Percentiles rank a stretch among this genome's conserved stretches.
Evolutionary conservation across 2,888 invertebrate genomes (phyloP).

Genomic region (Callyntrura sp.): DNA sequence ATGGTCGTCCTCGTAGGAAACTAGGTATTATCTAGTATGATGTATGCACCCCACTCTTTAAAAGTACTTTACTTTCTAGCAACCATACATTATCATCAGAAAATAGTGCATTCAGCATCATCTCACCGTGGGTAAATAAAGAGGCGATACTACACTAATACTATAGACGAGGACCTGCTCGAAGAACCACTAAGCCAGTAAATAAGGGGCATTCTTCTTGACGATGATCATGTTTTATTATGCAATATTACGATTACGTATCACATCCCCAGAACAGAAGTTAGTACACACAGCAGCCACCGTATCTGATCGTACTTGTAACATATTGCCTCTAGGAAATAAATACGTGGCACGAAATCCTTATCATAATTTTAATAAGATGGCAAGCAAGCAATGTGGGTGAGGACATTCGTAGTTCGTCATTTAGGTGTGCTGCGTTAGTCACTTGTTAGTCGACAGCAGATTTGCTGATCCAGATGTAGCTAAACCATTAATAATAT

Average conservation of each 20-base stretch:
- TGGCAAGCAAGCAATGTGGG: no score
- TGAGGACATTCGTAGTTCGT: no score
- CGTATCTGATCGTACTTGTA: neutral
- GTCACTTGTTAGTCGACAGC: neutral
- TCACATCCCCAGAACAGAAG: neutral
- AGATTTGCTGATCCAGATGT: slow-evolving; percentile 8
- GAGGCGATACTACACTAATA: neutral
- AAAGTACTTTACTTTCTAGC: slow-evolving; percentile 21
- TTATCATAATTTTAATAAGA: neutral
- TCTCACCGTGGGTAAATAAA: neutral
- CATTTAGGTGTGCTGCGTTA: neutral
- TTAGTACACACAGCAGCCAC: neutral
- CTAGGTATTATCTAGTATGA: neutral
- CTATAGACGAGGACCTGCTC: neutral
- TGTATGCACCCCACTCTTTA: neutral
- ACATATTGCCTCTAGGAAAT: slow-evolving; percentile 15
- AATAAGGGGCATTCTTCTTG: neutral
- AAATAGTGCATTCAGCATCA: neutral
- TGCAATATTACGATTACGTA: slow-evolving; percentile 51
- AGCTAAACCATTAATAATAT: neutral
- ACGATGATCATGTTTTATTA: slow-evolving; percentile 29
- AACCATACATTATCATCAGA: neutral
- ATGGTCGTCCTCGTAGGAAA: neutral
- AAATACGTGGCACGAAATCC: neutral
- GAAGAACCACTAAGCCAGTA: neutral